These are phyloP conservation scores for Helobdella robusta DNA, from an alignment of 2,888 invertebrate genomes.

Conservation along the genomic window DNA sequence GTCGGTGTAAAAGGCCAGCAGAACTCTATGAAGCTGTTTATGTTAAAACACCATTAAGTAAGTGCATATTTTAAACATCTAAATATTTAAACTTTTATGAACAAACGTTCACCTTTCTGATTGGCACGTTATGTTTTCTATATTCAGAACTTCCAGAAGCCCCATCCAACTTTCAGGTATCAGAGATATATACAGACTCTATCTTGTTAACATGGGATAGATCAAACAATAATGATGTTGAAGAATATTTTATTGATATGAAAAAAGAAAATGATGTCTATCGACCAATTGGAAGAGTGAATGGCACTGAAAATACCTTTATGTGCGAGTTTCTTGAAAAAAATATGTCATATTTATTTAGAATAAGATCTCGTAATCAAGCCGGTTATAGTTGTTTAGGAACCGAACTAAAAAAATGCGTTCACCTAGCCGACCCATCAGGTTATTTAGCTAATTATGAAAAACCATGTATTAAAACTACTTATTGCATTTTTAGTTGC, in stretches of 20 bases:
- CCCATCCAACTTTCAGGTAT: slow-evolving; percentile 19
- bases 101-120: neutral
- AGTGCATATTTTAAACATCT: slow-evolving; percentile 11
- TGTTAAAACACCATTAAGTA: slow-evolving; percentile 41
- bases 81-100: neutral
- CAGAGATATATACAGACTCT: slow-evolving; percentile 2
- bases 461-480: neutral
- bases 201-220: slow-evolving; percentile 41
- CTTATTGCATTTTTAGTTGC: slow-evolving; percentile 26
- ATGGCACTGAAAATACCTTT: slow-evolving; percentile 19
- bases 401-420: slow-evolving; percentile 64
- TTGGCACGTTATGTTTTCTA: neutral
- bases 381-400: slow-evolving; percentile 59
- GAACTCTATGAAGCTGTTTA: slow-evolving; percentile 31
- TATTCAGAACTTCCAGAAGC: slow-evolving; percentile 18
- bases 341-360: slow-evolving; percentile 60
- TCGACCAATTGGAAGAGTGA: slow-evolving; percentile 24
- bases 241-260: slow-evolving; percentile 37
- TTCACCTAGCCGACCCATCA: slow-evolving; percentile 42
- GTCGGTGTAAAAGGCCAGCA: slow-evolving; percentile 49
- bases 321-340: slow-evolving; percentile 21
- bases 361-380: slow-evolving; percentile 73
- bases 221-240: slow-evolving; percentile 42
- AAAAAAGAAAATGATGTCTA: slow-evolving; percentile 19
- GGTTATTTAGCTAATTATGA: neutral